These are phyloP conservation scores for Eupristina koningsbergeri DNA, from an alignment of 1,140 invertebrate species.

Conservation along the genomic window DNA sequence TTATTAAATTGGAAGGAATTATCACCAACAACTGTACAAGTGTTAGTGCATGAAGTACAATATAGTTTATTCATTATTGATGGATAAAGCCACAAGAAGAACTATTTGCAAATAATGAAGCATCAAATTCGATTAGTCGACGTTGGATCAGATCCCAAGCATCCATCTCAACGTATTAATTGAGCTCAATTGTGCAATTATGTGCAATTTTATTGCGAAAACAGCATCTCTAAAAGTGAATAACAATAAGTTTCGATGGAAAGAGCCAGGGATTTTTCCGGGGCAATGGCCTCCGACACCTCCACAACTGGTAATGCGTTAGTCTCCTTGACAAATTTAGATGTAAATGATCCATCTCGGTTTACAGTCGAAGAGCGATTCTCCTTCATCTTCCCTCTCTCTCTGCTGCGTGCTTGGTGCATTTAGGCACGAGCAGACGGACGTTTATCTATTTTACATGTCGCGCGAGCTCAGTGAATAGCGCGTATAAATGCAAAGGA, in stretches of 20 bases:
- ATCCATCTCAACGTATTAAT: too few species aligned
- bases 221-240: not conserved
- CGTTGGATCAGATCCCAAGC: too few species aligned
- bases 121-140: too few species aligned
- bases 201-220: conserved; percentile 23
- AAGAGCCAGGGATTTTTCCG: not conserved
- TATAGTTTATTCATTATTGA: too few species aligned
- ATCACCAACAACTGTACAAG: too few species aligned
- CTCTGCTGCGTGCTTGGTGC: not conserved
- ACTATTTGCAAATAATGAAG: too few species aligned
- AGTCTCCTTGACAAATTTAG: conserved; percentile 44
- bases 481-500: conserved; percentile 60
- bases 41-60: too few species aligned
- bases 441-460: conserved; percentile 53
- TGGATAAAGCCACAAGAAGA: too few species aligned
- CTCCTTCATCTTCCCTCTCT: not conserved
- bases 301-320: not conserved
- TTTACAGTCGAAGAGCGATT: conserved; percentile 39
- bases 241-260: not conserved
- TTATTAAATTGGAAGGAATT: too few species aligned
- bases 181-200: too few species aligned
- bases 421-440: conserved; percentile 31
- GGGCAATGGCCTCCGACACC: not conserved
- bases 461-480: conserved; percentile 54
- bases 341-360: conserved; percentile 52